Percentiles rank a stretch among this genome's conserved stretches.
Evolutionary conservation across 2,113 vertebrate genomes (phyloP).

Genomic region (Chaenocephalus aceratus): DNA sequence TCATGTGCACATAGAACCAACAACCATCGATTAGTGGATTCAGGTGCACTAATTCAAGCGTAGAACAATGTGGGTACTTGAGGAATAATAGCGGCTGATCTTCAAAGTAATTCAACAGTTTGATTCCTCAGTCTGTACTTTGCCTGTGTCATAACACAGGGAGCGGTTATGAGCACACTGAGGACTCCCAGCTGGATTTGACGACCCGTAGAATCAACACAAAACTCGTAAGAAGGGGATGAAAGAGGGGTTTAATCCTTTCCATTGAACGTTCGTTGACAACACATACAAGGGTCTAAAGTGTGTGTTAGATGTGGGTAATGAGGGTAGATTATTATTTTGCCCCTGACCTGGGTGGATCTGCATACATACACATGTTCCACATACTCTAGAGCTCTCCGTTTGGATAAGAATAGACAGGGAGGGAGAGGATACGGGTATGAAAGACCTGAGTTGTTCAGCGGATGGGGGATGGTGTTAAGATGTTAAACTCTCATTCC

Average conservation of each 20-base stretch:
- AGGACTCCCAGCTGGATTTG: slow-evolving; percentile 74
- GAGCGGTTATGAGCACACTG: slow-evolving; percentile 62
- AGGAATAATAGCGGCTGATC: slow-evolving; percentile 69
- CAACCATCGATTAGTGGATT: slow-evolving; percentile 75
- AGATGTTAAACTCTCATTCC: not conserved
- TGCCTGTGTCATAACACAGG: slow-evolving; percentile 69
- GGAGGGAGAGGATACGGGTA: slow-evolving; percentile 8
- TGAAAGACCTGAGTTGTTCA: slow-evolving; percentile 3
- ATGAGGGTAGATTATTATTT: slow-evolving; percentile 73
- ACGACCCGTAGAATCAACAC: slow-evolving; percentile 67
- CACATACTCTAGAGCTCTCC: slow-evolving; percentile 46
- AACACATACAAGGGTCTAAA: slow-evolving; percentile 70
- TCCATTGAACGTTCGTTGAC: slow-evolving; percentile 66
- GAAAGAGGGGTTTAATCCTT: slow-evolving; percentile 78
- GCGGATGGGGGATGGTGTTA: not conserved
- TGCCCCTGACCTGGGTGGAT: slow-evolving; percentile 31
- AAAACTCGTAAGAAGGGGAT: slow-evolving; percentile 72
- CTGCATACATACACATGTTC: slow-evolving; percentile 60
- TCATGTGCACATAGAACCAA: slow-evolving; percentile 54
- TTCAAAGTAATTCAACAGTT: slow-evolving; percentile 70
- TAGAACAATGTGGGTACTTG: slow-evolving; percentile 74
- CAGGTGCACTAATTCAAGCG: slow-evolving; percentile 78
- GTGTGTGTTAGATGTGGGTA: slow-evolving; percentile 75
- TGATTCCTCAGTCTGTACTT: slow-evolving; percentile 63
- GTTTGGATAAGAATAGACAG: slow-evolving; percentile 30